Conservation (phyloP, 2,797 vertebrate species). For the Antennarius maculatus region DNA sequence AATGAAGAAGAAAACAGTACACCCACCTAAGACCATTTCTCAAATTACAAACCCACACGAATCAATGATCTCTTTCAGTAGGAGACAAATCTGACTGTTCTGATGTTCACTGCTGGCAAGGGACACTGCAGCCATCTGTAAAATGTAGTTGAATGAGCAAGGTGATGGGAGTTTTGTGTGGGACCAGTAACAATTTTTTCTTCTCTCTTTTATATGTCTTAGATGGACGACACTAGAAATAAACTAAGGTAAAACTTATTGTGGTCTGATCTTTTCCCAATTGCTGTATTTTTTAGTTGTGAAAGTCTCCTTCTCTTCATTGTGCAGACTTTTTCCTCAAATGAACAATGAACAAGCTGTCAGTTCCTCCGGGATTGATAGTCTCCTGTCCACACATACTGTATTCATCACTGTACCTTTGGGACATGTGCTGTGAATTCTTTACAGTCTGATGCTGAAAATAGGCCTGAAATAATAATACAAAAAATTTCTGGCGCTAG, state of each 20-base stretch:
- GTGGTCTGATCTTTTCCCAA: background rate
- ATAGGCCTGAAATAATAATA: background rate
- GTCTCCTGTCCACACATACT: no score
- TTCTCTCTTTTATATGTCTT: background rate
- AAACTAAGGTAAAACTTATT: background rate
- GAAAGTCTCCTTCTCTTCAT: no score
- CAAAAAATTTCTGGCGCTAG: background rate
- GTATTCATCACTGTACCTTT: no score
- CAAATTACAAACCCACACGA: background rate
- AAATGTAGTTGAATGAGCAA: slow-evolving; percentile 2
- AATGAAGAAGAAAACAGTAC: background rate
- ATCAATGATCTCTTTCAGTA: background rate
- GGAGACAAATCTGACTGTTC: slow-evolving; percentile 2
- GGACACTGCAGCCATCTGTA: slow-evolving; percentile 3
- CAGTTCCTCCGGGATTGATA: no score
- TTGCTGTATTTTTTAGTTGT: no score
- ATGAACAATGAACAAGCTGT: no score
- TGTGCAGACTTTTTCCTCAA: no score
- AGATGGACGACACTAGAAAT: background rate
- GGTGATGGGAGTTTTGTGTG: background rate
- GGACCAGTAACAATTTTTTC: background rate
- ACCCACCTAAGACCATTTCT: background rate
- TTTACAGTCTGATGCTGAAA: background rate
- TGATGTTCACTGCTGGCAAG: background rate
- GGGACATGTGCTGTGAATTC: no score